Base-by-base conservation (phyloP, 2,797 vertebrate genomes). In the Lacerta bilineata region DNA sequence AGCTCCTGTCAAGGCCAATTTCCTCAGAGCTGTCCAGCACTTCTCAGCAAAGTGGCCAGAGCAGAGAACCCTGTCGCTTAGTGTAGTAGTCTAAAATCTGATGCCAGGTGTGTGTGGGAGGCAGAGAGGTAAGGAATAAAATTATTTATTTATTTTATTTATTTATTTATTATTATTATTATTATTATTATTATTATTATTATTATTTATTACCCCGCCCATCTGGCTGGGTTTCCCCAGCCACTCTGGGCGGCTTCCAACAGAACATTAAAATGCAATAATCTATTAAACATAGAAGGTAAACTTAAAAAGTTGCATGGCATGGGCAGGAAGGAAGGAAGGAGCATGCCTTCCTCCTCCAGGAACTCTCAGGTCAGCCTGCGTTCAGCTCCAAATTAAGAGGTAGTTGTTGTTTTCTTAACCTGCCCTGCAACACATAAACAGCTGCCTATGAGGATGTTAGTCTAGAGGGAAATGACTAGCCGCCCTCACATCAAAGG, bases 111-210 rank as follows among this genome's bases (percentile, higher is more conserved):
- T 91, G 20, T 8, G 3, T 85, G 89, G 72, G 92, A 92, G 91
- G 88, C 91, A 83, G 66, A 10, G 80, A 91, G 82, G 8, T 72
- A 43, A 92, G 88, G 88, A n/a, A n/a, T n/a, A n/a, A n/a, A n/a
- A n/a, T n/a, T n/a, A n/a, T n/a, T n/a, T n/a, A n/a, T n/a, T n/a
- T n/a, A n/a, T n/a, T n/a, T n/a, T n/a, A n/a, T n/a, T n/a, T n/a
- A n/a, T n/a, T n/a, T n/a, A n/a, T n/a, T n/a, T n/a, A n/a, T n/a
- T n/a, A n/a, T n/a, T n/a, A n/a, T n/a, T n/a, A n/a, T n/a, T n/a
- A n/a, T n/a, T n/a, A n/a, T n/a, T n/a, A n/a, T n/a, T n/a, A n/a
- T n/a, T n/a, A n/a, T n/a, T n/a, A n/a, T n/a, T n/a, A n/a, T n/a
- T n/a, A n/a, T n/a, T n/a, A n/a, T n/a, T n/a, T n/a, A n/a, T n/a